Evolutionary conservation across 1,140 invertebrate species (phyloP).

Genomic region (Drosophila pruinosa): DNA sequence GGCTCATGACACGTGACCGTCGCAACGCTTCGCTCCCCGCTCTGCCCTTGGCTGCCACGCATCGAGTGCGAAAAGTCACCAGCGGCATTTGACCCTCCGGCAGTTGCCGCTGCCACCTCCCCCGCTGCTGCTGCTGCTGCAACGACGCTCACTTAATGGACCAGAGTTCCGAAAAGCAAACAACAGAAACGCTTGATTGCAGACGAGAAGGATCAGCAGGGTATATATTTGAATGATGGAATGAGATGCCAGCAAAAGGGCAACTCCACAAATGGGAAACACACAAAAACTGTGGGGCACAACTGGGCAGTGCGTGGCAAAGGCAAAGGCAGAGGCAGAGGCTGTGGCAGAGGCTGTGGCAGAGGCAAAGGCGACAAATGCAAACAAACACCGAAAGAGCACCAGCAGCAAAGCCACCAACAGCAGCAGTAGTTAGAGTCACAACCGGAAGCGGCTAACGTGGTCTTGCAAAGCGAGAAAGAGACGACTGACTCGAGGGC

Average conservation of each 20-base stretch:
- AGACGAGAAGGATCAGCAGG: slow-evolving; percentile 39
- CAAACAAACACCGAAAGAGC: slow-evolving; percentile 54
- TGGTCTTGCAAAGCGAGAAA: slow-evolving; percentile 36
- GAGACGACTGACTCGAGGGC: slow-evolving; percentile 37
- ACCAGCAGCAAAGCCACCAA: neutral
- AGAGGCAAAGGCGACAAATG: slow-evolving; percentile 50
- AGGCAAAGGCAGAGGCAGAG: slow-evolving; percentile 29
- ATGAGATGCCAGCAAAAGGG: slow-evolving; percentile 14
- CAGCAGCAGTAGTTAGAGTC: neutral
- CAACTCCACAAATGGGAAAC: slow-evolving; percentile 13
- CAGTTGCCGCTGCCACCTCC: slow-evolving; percentile 6
- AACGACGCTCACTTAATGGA: slow-evolving; percentile 66
- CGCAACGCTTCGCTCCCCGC: slow-evolving; percentile 2
- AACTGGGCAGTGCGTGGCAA: slow-evolving; percentile 53
- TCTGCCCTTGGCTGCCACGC: slow-evolving; percentile 27
- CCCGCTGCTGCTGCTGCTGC: slow-evolving; percentile 23
- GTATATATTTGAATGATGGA: slow-evolving; percentile 40
- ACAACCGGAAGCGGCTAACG: slow-evolving; percentile 67
- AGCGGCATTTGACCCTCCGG: slow-evolving; percentile 24
- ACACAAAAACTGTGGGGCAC: neutral
- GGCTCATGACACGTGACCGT: slow-evolving; percentile 63
- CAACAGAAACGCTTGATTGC: slow-evolving; percentile 77
- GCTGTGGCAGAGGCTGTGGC: no score
- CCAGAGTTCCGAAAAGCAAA: slow-evolving; percentile 78
- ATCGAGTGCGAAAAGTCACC: slow-evolving; percentile 66